A percentile compares a stretch with the other conserved stretches of the same genome.
These are phyloP conservation scores for Meandrusa payeni DNA, from an alignment of 2,888 invertebrate genomes.

Conservation along the genomic window DNA sequence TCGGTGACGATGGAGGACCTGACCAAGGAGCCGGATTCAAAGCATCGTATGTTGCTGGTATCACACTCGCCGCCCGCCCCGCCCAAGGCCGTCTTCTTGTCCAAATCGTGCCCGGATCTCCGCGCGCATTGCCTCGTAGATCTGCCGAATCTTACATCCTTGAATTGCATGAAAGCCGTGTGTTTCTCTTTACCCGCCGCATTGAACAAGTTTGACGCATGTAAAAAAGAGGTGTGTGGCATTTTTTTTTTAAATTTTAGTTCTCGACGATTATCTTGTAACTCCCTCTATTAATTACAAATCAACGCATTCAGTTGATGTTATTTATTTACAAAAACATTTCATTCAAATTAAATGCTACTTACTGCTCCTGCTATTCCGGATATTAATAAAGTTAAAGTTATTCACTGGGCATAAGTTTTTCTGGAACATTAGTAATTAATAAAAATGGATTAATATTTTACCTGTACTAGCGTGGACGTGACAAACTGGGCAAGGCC, in stretches of 20 bases:
- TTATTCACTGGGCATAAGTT: too few relatives aligned
- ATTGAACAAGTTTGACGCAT: constrained; percentile 40
- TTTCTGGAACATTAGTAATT: too few relatives aligned
- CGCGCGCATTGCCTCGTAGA: constrained; percentile 34
- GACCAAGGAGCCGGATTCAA: constrained; percentile 87
- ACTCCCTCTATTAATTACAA: background rate
- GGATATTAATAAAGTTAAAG: too few relatives aligned
- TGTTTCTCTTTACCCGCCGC: constrained; percentile 51
- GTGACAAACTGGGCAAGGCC: constrained; percentile 36
- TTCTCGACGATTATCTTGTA: too few relatives aligned
- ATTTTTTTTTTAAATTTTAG: too few relatives aligned
- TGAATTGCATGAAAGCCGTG: constrained; percentile 24
- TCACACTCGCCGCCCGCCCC: constrained; percentile 80
- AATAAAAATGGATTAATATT: too few relatives aligned
- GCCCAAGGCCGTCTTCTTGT: constrained; percentile 81
- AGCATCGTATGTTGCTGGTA: constrained; percentile 91
- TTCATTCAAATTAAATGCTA: too few relatives aligned
- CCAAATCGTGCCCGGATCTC: constrained; percentile 91
- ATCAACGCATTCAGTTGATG: too few relatives aligned
- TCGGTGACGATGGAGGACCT: constrained; percentile 96
- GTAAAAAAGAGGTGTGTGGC: constrained; percentile 1
- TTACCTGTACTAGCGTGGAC: constrained; percentile 19
- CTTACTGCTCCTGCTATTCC: too few relatives aligned
- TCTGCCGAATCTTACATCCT: constrained; percentile 32
- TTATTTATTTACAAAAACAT: too few relatives aligned